These are phyloP conservation scores for Tipula confusa DNA, from an alignment of 2,888 invertebrate genomes.

Conservation along the genomic window DNA sequence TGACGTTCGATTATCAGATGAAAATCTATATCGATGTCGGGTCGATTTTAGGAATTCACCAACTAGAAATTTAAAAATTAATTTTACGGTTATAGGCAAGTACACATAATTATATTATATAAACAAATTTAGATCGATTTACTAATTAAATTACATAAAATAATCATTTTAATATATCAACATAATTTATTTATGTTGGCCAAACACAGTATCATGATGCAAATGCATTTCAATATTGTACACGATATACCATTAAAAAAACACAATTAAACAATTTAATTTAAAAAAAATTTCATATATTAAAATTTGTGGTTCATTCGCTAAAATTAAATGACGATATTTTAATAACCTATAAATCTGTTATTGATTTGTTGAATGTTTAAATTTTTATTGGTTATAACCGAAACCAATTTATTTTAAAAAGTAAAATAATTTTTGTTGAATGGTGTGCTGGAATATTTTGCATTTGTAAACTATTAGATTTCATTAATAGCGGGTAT, in stretches of 20 bases:
- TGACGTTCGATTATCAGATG: slow-evolving; percentile 57
- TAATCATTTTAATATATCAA: neutral
- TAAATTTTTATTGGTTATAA: neutral
- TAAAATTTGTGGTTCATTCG: neutral
- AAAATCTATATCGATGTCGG: slow-evolving; percentile 67
- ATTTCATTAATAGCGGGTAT: too few species aligned
- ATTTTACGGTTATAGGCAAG: slow-evolving; percentile 70
- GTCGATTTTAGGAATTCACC: slow-evolving; percentile 72
- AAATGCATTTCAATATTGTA: neutral
- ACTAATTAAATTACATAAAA: neutral
- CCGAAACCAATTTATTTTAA: neutral
- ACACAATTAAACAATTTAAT: neutral
- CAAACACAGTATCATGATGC: neutral
- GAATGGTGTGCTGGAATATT: too few species aligned
- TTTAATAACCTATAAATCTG: neutral
- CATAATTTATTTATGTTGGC: neutral
- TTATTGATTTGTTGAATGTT: neutral
- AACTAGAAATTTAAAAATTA: slow-evolving; percentile 67
- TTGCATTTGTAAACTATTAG: too few species aligned
- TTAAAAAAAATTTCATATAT: neutral
- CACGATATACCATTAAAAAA: neutral
- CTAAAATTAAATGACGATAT: neutral
- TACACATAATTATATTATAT: slow-evolving; percentile 38
- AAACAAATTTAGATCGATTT: neutral
- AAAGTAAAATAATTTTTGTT: too few species aligned